A percentile compares a stretch with the other conserved stretches of the same genome.
phyloP scores from a whole-genome alignment of 2,797 vertebrate species.

The Moxostoma hubbsi region DNA sequence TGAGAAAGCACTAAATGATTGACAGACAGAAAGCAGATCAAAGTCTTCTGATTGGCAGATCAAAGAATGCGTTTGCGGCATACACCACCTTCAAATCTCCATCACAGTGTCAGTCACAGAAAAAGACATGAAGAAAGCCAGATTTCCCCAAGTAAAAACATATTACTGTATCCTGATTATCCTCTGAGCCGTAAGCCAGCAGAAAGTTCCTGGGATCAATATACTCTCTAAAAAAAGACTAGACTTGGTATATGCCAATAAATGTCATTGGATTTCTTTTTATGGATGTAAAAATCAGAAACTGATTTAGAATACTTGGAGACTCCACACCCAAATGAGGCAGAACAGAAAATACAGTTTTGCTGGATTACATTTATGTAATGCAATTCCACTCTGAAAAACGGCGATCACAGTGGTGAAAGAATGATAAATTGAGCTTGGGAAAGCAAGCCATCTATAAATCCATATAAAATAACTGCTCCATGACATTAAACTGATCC shows the following conservation, averaged over 20 bases:
- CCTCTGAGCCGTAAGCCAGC: not conserved
- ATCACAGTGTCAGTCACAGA: not conserved
- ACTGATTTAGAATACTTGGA: constrained; percentile 22
- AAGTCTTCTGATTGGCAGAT: too few species aligned
- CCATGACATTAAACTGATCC: too few species aligned
- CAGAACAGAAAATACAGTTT: not conserved
- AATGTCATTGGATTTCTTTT: constrained; percentile 37
- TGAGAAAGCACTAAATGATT: too few species aligned
- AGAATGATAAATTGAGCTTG: constrained; percentile 16
- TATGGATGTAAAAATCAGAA: constrained; percentile 28
- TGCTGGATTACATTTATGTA: constrained; percentile 6
- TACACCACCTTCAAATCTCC: not conserved
- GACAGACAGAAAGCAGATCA: too few species aligned
- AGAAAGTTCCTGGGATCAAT: constrained; percentile 27
- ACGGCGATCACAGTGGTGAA: not conserved
- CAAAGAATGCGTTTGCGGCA: too few species aligned
- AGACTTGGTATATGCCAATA: constrained; percentile 25
- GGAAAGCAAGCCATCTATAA: not conserved
- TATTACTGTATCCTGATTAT: not conserved
- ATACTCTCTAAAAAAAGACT: not conserved
- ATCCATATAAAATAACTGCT: not conserved
- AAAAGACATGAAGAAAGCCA: not conserved
- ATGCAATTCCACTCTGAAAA: not conserved
- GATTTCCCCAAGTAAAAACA: constrained; percentile 16
- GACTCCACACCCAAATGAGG: not conserved